These are phyloP conservation scores for Scaptomyza hsui DNA, from an alignment of 1,140 invertebrate species.

Conservation along the genomic window DNA sequence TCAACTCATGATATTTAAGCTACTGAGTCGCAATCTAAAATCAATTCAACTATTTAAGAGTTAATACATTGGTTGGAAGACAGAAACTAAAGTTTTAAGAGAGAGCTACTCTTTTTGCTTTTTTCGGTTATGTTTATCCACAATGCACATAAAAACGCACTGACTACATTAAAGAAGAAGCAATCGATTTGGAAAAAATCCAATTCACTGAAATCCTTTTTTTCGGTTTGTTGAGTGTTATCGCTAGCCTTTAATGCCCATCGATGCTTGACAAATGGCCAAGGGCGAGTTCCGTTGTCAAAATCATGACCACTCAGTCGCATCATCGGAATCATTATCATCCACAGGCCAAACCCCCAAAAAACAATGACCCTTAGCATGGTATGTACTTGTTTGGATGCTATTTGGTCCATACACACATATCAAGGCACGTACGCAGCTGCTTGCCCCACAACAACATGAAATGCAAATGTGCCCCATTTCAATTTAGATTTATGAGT, in stretches of 20 bases:
- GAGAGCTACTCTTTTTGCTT: neutral
- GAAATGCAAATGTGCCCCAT: slow-evolving; percentile 57
- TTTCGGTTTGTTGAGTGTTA: slow-evolving; percentile 8
- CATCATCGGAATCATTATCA: slow-evolving; percentile 47
- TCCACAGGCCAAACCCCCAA: slow-evolving; percentile 9
- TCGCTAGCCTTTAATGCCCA: slow-evolving; percentile 34
- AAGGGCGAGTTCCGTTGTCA: slow-evolving; percentile 23
- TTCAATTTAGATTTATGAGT: slow-evolving; percentile 74
- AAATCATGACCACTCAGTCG: slow-evolving; percentile 43
- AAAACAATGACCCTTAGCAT: slow-evolving; percentile 51
- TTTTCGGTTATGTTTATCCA: neutral
- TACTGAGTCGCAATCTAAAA: neutral
- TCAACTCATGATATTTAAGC: slow-evolving; percentile 11
- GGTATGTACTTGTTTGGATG: neutral
- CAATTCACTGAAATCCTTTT: slow-evolving; percentile 14
- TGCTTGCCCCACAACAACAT: neutral
- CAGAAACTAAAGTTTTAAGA: neutral
- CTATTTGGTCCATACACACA: slow-evolving; percentile 25
- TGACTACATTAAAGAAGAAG: neutral
- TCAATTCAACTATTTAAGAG: slow-evolving; percentile 13
- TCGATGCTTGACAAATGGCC: slow-evolving; percentile 52
- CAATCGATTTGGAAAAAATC: slow-evolving; percentile 14
- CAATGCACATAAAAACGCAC: neutral
- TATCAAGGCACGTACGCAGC: slow-evolving; percentile 41
- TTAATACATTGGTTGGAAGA: neutral